Evolutionary conservation across 2,888 invertebrate genomes (phyloP).

Genomic region (Diploptera punctata): DNA sequence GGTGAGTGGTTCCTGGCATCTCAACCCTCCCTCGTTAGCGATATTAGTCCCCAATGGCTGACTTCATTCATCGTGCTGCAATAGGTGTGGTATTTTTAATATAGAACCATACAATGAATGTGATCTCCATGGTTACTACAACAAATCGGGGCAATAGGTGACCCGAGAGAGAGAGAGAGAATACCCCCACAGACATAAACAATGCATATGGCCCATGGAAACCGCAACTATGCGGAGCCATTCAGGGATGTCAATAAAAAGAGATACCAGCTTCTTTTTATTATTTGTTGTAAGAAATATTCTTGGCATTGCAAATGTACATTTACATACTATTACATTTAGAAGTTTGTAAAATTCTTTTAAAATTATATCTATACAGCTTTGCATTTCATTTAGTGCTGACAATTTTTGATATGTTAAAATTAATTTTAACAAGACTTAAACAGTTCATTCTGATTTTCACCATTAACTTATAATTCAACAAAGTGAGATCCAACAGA

Average conservation of each 20-base stretch:
- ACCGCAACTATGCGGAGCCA: conserved; percentile 11
- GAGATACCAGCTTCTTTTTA: too few relatives aligned
- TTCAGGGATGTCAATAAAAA: background rate
- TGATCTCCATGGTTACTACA: background rate
- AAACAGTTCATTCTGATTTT: too few relatives aligned
- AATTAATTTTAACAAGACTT: too few relatives aligned
- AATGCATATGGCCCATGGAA: background rate
- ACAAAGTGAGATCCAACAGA: too few relatives aligned
- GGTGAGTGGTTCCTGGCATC: conserved; percentile 2
- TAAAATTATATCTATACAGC: too few relatives aligned
- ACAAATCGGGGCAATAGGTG: conserved; percentile 15
- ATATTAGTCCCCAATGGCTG: conserved; percentile 11
- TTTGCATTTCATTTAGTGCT: too few relatives aligned
- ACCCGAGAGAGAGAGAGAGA: conserved; percentile 4
- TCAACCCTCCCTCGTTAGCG: background rate
- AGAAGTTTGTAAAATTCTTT: too few relatives aligned
- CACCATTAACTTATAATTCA: too few relatives aligned
- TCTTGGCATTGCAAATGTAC: too few relatives aligned
- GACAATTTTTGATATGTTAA: too few relatives aligned
- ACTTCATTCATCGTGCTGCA: background rate
- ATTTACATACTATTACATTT: too few relatives aligned
- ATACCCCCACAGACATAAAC: conserved; percentile 1
- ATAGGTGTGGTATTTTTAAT: conserved; percentile 8
- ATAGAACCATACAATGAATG: conserved; percentile 3
- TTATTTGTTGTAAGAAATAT: too few relatives aligned